Evolutionary conservation across 2,888 invertebrate genomes (phyloP).

Genomic region (Antheraea assamensis): DNA sequence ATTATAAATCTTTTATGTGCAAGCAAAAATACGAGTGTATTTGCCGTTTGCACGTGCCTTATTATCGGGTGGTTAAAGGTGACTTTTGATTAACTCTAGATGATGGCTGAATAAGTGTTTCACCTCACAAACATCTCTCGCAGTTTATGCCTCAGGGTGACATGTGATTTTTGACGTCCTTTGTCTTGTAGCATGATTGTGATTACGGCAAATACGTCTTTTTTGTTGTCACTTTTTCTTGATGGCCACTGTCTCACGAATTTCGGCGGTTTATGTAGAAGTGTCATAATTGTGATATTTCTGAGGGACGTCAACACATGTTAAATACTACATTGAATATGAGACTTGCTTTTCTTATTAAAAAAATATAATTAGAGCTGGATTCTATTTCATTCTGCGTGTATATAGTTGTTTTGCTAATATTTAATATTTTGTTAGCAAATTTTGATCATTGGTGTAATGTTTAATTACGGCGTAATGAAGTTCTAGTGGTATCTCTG

Average conservation of each 20-base stretch:
- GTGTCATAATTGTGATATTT: neutral
- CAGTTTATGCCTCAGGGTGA: constrained; percentile 58
- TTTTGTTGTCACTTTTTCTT: constrained; percentile 2
- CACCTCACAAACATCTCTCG: constrained; percentile 22
- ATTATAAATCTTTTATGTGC: constrained; percentile 45
- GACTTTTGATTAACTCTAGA: neutral
- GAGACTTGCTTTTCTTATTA: neutral
- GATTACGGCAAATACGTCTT: constrained; percentile 29
- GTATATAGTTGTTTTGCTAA: no score
- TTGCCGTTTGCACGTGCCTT: neutral
- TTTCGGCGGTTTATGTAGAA: neutral
- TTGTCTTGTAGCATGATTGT: constrained; percentile 48
- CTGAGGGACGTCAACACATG: neutral
- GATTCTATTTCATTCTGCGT: no score
- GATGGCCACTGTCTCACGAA: neutral
- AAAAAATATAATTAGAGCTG: no score
- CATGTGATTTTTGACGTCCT: constrained; percentile 65
- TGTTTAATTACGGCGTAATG: no score
- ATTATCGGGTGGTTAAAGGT: neutral
- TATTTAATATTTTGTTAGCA: no score
- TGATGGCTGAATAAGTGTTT: neutral
- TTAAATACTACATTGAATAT: neutral
- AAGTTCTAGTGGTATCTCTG: no score
- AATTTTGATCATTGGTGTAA: no score
- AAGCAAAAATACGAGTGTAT: neutral